A percentile compares a stretch with the other conserved stretches of the same genome.
Conservation (phyloP, 2,888 invertebrate genomes). For the Sinodicranocentrus sp. region DNA sequence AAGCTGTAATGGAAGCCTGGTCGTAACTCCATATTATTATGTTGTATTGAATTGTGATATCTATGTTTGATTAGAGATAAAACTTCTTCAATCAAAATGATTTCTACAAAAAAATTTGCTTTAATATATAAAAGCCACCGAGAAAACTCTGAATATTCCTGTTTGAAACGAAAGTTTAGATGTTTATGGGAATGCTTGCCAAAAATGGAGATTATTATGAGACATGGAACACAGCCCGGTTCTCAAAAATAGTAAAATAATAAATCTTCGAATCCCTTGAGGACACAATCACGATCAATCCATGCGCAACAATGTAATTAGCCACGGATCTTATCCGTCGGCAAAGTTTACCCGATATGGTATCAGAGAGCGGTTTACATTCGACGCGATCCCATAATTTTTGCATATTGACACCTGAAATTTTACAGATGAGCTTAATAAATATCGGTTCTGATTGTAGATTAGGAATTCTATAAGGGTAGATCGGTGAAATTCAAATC, state of each 20-base stretch:
- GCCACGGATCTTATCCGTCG: conserved; percentile 11
- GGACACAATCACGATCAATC: conserved; percentile 19
- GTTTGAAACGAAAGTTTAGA: conserved; percentile 4
- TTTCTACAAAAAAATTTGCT: no score
- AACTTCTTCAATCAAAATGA: no score
- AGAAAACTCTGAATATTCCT: conserved; percentile 11
- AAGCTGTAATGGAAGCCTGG: no score
- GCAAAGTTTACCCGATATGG: conserved; percentile 20
- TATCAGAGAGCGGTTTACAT: conserved; percentile 36
- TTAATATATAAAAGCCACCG: no score
- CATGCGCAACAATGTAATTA: conserved; percentile 25
- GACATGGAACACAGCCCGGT: conserved; percentile 16
- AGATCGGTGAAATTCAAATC: no score
- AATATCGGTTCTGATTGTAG: no score
- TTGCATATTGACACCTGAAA: conserved; percentile 10
- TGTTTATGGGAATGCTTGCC: background rate
- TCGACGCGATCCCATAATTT: conserved; percentile 3
- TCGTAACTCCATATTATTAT: no score
- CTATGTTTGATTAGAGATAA: no score
- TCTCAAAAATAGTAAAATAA: conserved; percentile 37
- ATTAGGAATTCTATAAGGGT: no score
- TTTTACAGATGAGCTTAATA: no score
- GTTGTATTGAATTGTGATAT: no score
- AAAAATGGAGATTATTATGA: conserved; percentile 17
- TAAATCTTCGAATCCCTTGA: conserved; percentile 20